A percentile compares a stretch with the other conserved stretches of the same genome.
Evolutionary conservation across 2,888 invertebrate species (phyloP).

Genomic region (Parnassius smintheus): DNA sequence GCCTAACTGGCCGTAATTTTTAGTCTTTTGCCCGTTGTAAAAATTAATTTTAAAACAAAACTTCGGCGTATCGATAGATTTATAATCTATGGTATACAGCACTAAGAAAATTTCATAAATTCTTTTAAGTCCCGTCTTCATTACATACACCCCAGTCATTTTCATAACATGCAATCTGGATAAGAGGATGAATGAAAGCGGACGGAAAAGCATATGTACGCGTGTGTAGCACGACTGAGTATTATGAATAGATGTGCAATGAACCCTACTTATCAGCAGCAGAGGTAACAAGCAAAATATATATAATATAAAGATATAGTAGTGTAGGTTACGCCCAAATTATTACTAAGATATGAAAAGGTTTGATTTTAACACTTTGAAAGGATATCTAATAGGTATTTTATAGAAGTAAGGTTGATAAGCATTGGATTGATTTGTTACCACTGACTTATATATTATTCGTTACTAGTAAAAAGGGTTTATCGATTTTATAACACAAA

Average conservation of each 20-base stretch:
- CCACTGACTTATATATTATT: too few species aligned
- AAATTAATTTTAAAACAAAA: too few species aligned
- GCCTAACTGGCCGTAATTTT: too few species aligned
- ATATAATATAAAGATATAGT: background rate
- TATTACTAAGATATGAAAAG: background rate
- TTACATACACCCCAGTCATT: background rate
- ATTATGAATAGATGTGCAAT: slow-evolving; percentile 34
- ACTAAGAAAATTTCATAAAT: background rate
- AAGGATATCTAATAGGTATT: too few species aligned
- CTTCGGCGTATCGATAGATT: too few species aligned
- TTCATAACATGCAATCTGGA: slow-evolving; percentile 5
- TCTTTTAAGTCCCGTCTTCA: slow-evolving; percentile 7
- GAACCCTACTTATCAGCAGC: slow-evolving; percentile 35
- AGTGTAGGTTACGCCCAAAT: background rate
- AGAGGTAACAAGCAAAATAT: slow-evolving; percentile 10
- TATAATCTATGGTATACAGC: too few species aligned
- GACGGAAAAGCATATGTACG: slow-evolving; percentile 6
- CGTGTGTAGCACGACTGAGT: slow-evolving; percentile 4
- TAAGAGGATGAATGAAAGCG: slow-evolving; percentile 9
- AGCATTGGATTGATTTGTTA: too few species aligned
- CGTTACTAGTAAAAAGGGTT: too few species aligned
- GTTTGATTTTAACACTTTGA: too few species aligned
- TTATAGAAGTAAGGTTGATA: too few species aligned
- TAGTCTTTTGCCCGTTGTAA: too few species aligned
- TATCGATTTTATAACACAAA: too few species aligned